phyloP scores from a whole-genome alignment of 2,888 invertebrate species.

The Conus canariensis region DNA sequence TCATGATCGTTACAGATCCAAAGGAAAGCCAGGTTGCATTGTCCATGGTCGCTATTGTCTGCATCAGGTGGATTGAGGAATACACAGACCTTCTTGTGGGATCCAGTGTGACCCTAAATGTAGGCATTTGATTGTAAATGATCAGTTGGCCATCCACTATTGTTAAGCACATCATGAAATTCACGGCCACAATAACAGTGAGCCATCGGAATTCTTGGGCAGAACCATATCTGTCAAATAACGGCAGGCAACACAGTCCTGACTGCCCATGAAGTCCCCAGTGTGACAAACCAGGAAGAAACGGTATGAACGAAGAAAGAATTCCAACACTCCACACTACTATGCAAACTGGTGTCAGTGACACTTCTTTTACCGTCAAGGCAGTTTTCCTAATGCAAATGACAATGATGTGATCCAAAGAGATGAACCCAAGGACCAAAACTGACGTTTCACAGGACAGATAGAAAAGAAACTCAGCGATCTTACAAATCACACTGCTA shows the following conservation, averaged over 20 bases:
- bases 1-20: neutral
- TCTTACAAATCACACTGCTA: neutral
- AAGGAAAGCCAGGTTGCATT: neutral
- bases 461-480: neutral
- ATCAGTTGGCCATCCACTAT: neutral
- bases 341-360: neutral
- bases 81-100: neutral
- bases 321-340: neutral
- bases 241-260: neutral
- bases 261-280: neutral
- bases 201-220: neutral
- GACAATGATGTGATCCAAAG: neutral
- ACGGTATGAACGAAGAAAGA: neutral
- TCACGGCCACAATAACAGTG: neutral
- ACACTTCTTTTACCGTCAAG: accelerated
- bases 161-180: neutral
- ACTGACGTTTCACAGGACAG: neutral
- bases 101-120: neutral
- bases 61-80: neutral
- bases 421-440: neutral
- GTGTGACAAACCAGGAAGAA: conserved; percentile 12
- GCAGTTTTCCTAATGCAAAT: neutral
- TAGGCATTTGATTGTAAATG: neutral
- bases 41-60: neutral
- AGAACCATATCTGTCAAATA: neutral